phyloP scores from a whole-genome alignment of 1,140 invertebrate species.

The Carposina sasakii region DNA sequence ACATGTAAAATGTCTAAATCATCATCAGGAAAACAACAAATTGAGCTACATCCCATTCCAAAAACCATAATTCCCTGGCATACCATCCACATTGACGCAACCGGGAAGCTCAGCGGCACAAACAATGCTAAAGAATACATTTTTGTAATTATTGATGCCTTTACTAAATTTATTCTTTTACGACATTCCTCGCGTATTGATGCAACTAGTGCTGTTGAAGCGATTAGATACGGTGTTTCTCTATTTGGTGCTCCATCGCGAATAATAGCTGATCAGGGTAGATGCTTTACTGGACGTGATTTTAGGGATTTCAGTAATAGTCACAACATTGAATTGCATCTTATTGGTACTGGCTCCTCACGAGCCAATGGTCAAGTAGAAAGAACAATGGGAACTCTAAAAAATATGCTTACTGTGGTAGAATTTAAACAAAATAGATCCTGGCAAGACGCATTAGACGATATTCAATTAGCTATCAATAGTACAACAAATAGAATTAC shows the following conservation, averaged over 20 bases:
- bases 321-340: conserved; percentile 19
- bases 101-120: conserved; percentile 19
- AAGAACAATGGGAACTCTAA: conserved; percentile 11
- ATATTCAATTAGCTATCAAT: conserved; percentile 36
- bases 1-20: conserved; percentile 29
- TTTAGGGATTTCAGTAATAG: conserved; percentile 27
- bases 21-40: conserved; percentile 14
- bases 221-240: neutral
- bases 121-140: conserved; percentile 21
- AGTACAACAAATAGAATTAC: conserved; percentile 17
- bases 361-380: conserved; percentile 19
- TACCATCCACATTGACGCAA: conserved; percentile 3
- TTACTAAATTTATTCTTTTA: conserved; percentile 26
- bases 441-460: conserved; percentile 29
- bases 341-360: conserved; percentile 23
- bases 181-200: conserved; percentile 4
- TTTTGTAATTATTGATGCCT: conserved; percentile 22
- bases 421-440: neutral
- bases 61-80: neutral
- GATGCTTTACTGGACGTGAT: neutral
- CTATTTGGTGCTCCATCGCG: neutral
- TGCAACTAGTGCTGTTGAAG: neutral
- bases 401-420: conserved; percentile 28
- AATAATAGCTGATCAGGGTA: neutral
- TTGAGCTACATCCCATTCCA: neutral